phyloP scores from a whole-genome alignment of 2,797 vertebrate genomes.

The Oreochromis mossambicus region DNA sequence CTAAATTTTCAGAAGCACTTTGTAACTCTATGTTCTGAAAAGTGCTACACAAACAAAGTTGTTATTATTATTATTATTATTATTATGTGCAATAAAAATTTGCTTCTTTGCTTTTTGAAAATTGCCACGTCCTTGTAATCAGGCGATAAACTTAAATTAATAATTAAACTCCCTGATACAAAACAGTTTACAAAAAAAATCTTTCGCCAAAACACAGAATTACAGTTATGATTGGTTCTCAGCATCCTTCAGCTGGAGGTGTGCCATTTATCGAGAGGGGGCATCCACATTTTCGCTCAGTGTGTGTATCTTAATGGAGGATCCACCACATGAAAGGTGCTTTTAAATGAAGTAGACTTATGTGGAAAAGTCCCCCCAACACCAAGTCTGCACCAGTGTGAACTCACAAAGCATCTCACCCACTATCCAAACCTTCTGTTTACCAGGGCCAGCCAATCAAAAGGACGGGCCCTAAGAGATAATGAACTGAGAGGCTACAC shows the following conservation, averaged over 20 bases:
- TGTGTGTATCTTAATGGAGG: background rate
- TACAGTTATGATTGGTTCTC: background rate
- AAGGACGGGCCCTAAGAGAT: background rate
- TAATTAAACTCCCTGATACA: rapidly evolving
- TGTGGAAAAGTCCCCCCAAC: background rate
- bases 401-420: background rate
- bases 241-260: background rate
- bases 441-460: background rate
- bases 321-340: background rate
- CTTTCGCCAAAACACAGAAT: background rate
- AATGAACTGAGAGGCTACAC: rapidly evolving
- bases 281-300: background rate
- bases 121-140: rapidly evolving
- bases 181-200: background rate
- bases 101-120: background rate
- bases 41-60: background rate
- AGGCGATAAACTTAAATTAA: rapidly evolving
- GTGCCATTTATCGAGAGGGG: background rate
- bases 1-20: background rate
- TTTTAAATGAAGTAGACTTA: background rate
- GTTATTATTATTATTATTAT: rapidly evolving
- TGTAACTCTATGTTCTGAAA: background rate
- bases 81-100: background rate
- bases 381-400: background rate
- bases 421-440: background rate